A percentile compares a stretch with the other conserved stretches of the same genome.
Conservation (phyloP, 2,113 vertebrate genomes). For the Cervus canadensis region DNA sequence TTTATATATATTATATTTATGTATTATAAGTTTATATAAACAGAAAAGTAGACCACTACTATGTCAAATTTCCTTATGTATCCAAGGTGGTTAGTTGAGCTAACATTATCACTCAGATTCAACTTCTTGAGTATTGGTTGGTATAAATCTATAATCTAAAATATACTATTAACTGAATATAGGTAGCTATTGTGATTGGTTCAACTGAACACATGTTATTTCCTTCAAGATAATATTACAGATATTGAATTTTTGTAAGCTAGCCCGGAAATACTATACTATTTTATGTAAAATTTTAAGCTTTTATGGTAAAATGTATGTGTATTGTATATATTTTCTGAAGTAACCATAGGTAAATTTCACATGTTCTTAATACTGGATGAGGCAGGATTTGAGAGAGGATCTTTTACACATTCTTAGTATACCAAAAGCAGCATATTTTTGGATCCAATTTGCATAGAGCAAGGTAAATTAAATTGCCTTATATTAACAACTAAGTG, state of each 20-base stretch:
- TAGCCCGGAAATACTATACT: constrained; percentile 71
- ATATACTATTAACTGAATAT: constrained; percentile 64
- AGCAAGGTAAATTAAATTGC: constrained; percentile 75
- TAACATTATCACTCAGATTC: constrained; percentile 59
- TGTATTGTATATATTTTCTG: constrained; percentile 68
- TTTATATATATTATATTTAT: not conserved
- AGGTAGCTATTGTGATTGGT: constrained; percentile 56
- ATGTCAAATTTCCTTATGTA: constrained; percentile 36
- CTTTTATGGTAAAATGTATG: constrained; percentile 77
- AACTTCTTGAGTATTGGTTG: constrained; percentile 56
- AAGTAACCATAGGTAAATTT: constrained; percentile 78
- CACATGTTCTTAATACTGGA: constrained; percentile 69
- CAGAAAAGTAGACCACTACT: constrained; percentile 50
- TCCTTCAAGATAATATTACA: constrained; percentile 64
- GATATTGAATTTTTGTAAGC: constrained; percentile 72
- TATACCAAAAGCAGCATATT: constrained; percentile 74
- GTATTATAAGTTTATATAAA: not conserved
- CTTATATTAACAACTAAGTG: constrained; percentile 74
- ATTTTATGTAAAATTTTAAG: constrained; percentile 77
- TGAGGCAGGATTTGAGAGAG: constrained; percentile 69
- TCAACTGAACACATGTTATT: constrained; percentile 54
- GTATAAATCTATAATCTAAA: constrained; percentile 57
- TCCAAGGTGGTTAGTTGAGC: constrained; percentile 54
- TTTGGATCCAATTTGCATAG: constrained; percentile 70
- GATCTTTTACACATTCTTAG: constrained; percentile 73